Percentiles rank a stretch among this genome's conserved stretches.
Conservation (phyloP, 1,140 invertebrate genomes). For the Scaptomyza pallida region DNA sequence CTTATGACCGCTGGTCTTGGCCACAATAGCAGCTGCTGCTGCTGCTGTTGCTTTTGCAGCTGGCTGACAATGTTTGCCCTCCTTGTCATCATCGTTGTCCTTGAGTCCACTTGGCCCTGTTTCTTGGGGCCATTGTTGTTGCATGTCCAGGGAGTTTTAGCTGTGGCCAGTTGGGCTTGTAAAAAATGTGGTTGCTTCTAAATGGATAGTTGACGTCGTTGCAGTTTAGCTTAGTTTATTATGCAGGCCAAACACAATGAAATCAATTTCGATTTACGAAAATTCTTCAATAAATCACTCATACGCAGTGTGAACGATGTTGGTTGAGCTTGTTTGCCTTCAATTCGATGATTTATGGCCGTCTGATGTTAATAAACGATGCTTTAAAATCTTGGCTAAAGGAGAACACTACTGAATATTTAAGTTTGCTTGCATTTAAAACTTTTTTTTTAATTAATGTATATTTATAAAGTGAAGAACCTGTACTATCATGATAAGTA, state of each 20-base stretch:
- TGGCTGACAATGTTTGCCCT: constrained; percentile 26
- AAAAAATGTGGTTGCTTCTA: constrained; percentile 47
- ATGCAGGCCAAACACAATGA: constrained; percentile 61
- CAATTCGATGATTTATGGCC: constrained; percentile 57
- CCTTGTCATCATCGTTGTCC: constrained; percentile 29
- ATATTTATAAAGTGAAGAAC: no score
- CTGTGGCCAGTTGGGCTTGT: constrained; percentile 41
- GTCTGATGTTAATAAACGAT: constrained; percentile 35
- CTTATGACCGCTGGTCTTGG: constrained; percentile 61
- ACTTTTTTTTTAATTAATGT: no score
- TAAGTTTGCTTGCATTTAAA: not conserved
- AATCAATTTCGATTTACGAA: constrained; percentile 63
- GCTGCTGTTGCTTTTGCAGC: no score
- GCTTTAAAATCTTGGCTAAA: constrained; percentile 30
- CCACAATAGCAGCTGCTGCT: constrained; percentile 39
- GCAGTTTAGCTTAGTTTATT: constrained; percentile 59
- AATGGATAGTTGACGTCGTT: constrained; percentile 5
- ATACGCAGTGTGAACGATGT: constrained; percentile 66
- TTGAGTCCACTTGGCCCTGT: constrained; percentile 31
- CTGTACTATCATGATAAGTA: no score
- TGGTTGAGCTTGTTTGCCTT: constrained; percentile 29
- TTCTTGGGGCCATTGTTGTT: not conserved
- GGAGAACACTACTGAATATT: constrained; percentile 27
- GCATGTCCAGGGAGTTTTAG: constrained; percentile 5
- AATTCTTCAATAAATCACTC: constrained; percentile 74